Evolutionary conservation across 2,888 invertebrate species (phyloP), one percentile per base, ranked within the genome.

Genomic region (Ferdinandea cuprea): DNA sequence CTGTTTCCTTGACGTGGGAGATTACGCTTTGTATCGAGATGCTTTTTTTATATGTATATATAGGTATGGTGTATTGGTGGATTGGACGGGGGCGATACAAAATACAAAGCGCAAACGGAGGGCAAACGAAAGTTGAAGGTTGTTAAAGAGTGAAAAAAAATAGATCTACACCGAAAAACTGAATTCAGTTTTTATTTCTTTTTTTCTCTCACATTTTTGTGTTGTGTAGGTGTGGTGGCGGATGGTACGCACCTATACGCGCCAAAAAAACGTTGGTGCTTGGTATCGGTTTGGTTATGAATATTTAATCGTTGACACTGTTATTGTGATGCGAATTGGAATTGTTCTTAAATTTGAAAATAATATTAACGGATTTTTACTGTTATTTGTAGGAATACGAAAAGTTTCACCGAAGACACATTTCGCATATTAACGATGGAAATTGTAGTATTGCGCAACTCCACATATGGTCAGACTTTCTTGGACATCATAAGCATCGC

Each of bases 81-180:
- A 42, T 56, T 17, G 40, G 28, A 44, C 9, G 28, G 28, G 35
- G 15, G 32, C 46, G 19, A 37, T 32, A 42, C n/a, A 15, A 7
- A 4, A 25, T 11, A 21, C 19, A 50, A 15, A 17, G 15, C 5
- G 50, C 19, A 44, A 59, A 37, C 58, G 46, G 42, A 65, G 69
- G 69, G 35, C 69, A 69, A 81, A 66, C 69, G 69, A 81, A 81
- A 81, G 80, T 81, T 81, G 80, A 81, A 81, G 80, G 80, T 76
- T 81, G 76, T 65, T 74, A 74, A 80, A 80, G 79, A 80, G 74
- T 74, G 68, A 74, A 44, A 52, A 76, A 76, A n/a, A n/a, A n/a
- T n/a, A n/a, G n/a, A n/a, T 63, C 59, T 19, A 63, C 6, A 42
- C 15, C 32, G 5, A 50, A 63, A 76, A 61, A 58, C 56, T 61